phyloP scores from a whole-genome alignment of 2,113 vertebrate genomes.

The Dunckerocampus dactyliophorus region DNA sequence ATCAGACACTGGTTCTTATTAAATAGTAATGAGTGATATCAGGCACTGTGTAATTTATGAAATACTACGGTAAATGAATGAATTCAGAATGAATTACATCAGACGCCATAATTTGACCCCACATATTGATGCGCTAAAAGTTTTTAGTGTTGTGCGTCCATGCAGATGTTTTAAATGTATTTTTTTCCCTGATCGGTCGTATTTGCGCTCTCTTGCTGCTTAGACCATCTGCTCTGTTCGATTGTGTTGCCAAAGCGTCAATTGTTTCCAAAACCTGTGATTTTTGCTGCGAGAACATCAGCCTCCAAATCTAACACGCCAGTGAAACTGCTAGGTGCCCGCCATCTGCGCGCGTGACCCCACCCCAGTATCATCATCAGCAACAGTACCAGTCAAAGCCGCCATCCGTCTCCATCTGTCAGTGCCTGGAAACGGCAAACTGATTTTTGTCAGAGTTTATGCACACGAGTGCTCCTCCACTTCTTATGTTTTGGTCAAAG shows the following conservation, averaged over 20 bases:
- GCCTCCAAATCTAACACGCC: slow-evolving; percentile 52
- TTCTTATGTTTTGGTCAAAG: neutral
- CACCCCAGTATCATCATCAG: slow-evolving; percentile 65
- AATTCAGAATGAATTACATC: too few species aligned
- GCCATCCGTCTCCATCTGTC: slow-evolving; percentile 26
- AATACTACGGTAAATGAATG: too few species aligned
- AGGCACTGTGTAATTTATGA: too few species aligned
- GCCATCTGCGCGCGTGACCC: slow-evolving; percentile 72
- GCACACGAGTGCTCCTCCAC: neutral
- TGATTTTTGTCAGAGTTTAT: too few species aligned
- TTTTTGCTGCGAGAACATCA: slow-evolving; percentile 45
- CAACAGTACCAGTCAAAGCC: slow-evolving; percentile 32
- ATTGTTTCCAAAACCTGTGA: slow-evolving; percentile 17
- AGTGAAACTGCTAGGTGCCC: slow-evolving; percentile 56
- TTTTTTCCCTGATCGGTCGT: too few species aligned
- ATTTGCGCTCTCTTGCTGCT: slow-evolving; percentile 2
- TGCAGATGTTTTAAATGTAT: too few species aligned
- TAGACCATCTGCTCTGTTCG: slow-evolving; percentile 57
- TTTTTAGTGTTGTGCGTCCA: too few species aligned
- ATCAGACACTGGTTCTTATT: too few species aligned
- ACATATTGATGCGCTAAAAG: too few species aligned
- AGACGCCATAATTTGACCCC: too few species aligned
- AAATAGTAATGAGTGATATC: too few species aligned
- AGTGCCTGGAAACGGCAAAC: neutral
- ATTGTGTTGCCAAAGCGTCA: slow-evolving; percentile 22